A percentile compares a stretch with the other conserved stretches of the same genome.
phyloP scores from a whole-genome alignment of 1,140 invertebrate genomes.

The Physella acuta region DNA sequence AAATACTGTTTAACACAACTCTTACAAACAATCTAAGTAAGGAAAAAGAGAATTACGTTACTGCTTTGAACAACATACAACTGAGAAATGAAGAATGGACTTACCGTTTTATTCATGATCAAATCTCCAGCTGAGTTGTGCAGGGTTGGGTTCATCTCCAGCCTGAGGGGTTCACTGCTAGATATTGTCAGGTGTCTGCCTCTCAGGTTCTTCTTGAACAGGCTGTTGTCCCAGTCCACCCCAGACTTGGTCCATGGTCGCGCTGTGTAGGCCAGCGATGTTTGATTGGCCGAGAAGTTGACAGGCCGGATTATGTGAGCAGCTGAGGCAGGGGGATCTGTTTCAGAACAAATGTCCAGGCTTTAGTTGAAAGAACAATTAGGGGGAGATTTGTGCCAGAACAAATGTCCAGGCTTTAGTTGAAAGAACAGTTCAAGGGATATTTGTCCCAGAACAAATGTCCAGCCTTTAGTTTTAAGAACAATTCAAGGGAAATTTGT shows the following conservation, averaged over 20 bases:
- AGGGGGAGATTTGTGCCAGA: no score
- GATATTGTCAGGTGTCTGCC: conserved; percentile 85
- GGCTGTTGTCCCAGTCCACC: conserved; percentile 14
- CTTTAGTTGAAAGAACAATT: no score
- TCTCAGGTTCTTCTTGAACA: conserved; percentile 38
- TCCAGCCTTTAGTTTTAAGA: no score
- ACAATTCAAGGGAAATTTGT: no score
- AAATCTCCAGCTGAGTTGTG: conserved; percentile 46
- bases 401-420: no score
- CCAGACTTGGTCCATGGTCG: conserved; percentile 30
- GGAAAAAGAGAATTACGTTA: no score
- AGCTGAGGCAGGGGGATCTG: not conserved
- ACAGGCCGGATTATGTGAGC: conserved; percentile 8
- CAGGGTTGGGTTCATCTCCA: conserved; percentile 44
- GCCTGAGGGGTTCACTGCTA: conserved; percentile 64
- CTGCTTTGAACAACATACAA: no score
- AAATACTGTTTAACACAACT: no score
- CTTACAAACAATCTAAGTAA: no score
- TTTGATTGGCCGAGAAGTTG: not conserved
- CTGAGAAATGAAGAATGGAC: no score
- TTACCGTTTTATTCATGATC: conserved; percentile 43
- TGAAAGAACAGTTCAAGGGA: no score
- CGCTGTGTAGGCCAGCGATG: conserved; percentile 15
- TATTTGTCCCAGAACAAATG: no score
- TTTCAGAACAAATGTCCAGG: not conserved